Evolutionary conservation across 1,140 invertebrate genomes (phyloP).

Genomic region (Drosophila asahinai): DNA sequence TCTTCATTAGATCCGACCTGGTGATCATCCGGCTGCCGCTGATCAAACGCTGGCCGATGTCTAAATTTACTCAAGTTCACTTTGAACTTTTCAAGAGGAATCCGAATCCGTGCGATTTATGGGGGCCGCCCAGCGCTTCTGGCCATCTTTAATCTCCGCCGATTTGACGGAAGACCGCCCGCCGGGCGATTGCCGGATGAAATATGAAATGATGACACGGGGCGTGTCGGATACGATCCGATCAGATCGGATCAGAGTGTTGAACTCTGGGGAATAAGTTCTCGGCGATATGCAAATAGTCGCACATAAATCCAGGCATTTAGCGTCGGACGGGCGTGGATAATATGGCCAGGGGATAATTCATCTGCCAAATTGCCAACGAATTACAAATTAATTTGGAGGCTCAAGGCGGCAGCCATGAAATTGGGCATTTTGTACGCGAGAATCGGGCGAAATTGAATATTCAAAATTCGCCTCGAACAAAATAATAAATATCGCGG

Average conservation of each 20-base stretch:
- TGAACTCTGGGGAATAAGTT: slow-evolving; percentile 23
- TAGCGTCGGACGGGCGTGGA: slow-evolving; percentile 41
- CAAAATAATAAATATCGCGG: slow-evolving; percentile 84
- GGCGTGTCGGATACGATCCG: slow-evolving; percentile 1
- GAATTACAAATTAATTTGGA: slow-evolving; percentile 81
- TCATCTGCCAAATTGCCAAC: slow-evolving; percentile 75
- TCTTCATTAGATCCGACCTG: slow-evolving; percentile 49
- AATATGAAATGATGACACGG: slow-evolving; percentile 52
- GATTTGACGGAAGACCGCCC: slow-evolving; percentile 49
- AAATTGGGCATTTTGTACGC: slow-evolving; percentile 56
- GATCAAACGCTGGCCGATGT: slow-evolving; percentile 46
- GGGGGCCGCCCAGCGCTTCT: slow-evolving; percentile 54
- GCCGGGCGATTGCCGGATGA: slow-evolving; percentile 15
- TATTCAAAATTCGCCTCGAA: slow-evolving; percentile 71
- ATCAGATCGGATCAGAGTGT: slow-evolving; percentile 16
- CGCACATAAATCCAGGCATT: slow-evolving; percentile 65
- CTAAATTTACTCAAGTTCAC: slow-evolving; percentile 56
- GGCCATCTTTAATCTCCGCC: slow-evolving; percentile 45
- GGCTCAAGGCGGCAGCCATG: slow-evolving; percentile 58
- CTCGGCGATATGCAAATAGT: slow-evolving; percentile 48
- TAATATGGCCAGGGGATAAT: slow-evolving; percentile 57
- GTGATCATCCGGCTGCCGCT: slow-evolving; percentile 9
- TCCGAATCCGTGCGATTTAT: slow-evolving; percentile 48
- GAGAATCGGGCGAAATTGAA: slow-evolving; percentile 69
- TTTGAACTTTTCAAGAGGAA: slow-evolving; percentile 65